Evolutionary conservation across 92 coral and sea anemone species (phyloP).

Genomic region (Blastomussa wellsi): DNA sequence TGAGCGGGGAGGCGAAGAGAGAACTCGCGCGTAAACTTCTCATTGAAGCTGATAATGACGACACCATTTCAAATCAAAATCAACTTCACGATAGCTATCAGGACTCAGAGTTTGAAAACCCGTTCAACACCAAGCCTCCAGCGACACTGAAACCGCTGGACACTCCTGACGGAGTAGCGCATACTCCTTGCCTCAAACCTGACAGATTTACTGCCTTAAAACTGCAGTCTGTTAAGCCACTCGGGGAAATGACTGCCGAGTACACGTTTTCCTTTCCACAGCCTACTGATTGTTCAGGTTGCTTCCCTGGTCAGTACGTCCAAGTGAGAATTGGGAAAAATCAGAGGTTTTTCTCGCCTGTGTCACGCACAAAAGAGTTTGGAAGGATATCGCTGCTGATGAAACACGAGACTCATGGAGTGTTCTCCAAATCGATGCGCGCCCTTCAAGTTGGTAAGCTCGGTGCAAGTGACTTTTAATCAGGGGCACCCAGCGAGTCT

Average conservation of each 20-base stretch:
- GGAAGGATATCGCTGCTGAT: slow-evolving; percentile 54
- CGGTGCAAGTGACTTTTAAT: neutral
- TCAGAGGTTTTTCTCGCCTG: slow-evolving; percentile 66
- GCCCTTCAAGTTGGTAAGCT: slow-evolving; percentile 52
- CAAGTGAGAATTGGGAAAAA: slow-evolving; percentile 44
- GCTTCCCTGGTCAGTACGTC: slow-evolving; percentile 68
- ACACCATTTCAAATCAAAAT: neutral
- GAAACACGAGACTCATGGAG: slow-evolving; percentile 56
- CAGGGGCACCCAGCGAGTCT: too few relatives aligned
- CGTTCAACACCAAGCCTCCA: slow-evolving; percentile 63
- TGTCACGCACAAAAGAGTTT: slow-evolving; percentile 54
- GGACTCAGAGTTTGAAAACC: slow-evolving; percentile 60
- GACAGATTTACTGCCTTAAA: slow-evolving; percentile 50
- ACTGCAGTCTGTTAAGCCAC: slow-evolving; percentile 46
- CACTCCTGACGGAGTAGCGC: slow-evolving; percentile 37
- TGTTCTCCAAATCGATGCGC: slow-evolving; percentile 47
- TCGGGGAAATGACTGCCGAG: slow-evolving; percentile 49
- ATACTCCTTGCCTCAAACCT: slow-evolving; percentile 52
- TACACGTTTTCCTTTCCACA: slow-evolving; percentile 65
- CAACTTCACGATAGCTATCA: slow-evolving; percentile 22
- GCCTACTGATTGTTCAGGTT: slow-evolving; percentile 55
- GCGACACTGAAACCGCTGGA: slow-evolving; percentile 39
- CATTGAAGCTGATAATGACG: slow-evolving; percentile 43
- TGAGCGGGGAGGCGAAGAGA: slow-evolving; percentile 48
- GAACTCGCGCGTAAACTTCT: slow-evolving; percentile 47